Evolutionary conservation across 2,888 invertebrate species (phyloP).

Genomic region (Coecobrya sp.): DNA sequence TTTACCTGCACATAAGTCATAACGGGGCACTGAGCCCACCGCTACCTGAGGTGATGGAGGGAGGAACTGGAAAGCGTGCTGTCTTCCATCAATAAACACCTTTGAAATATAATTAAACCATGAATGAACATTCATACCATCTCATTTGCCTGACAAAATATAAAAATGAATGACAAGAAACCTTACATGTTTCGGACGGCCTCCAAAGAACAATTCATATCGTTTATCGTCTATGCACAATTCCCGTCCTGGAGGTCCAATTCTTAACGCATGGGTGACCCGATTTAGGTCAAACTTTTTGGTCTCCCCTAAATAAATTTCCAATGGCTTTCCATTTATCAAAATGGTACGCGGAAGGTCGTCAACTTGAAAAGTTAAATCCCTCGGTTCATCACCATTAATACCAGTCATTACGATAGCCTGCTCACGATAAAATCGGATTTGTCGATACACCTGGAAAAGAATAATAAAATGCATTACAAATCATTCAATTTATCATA

Average conservation of each 20-base stretch:
- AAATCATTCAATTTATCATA: conserved; percentile 25
- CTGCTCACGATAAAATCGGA: conserved; percentile 95
- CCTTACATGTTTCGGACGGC: conserved; percentile 90
- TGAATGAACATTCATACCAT: not conserved
- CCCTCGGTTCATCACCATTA: conserved; percentile 89
- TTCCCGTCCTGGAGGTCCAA: conserved; percentile 97
- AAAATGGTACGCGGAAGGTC: conserved; percentile 91
- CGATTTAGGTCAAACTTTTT: conserved; percentile 93
- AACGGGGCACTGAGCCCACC: conserved; percentile 93
- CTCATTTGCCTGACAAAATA: too few species aligned
- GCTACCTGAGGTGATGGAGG: conserved; percentile 98
- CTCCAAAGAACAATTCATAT: conserved; percentile 97
- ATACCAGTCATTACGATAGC: conserved; percentile 90
- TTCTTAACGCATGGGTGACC: conserved; percentile 90
- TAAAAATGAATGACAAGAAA: too few species aligned
- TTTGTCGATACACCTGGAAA: conserved; percentile 87
- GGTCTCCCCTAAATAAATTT: conserved; percentile 90
- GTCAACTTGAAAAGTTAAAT: conserved; percentile 95
- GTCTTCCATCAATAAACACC: conserved; percentile 91
- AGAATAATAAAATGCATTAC: conserved; percentile 36
- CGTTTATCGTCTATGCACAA: conserved; percentile 95
- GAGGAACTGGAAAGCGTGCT: conserved; percentile 94
- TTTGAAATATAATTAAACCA: conserved; percentile 87
- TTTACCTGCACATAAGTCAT: conserved; percentile 94
- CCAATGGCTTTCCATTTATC: conserved; percentile 92